Percentiles rank a stretch among this genome's conserved stretches.
phyloP scores from a whole-genome alignment of 2,797 vertebrate species.

The Rousettus madagascariensis region DNA sequence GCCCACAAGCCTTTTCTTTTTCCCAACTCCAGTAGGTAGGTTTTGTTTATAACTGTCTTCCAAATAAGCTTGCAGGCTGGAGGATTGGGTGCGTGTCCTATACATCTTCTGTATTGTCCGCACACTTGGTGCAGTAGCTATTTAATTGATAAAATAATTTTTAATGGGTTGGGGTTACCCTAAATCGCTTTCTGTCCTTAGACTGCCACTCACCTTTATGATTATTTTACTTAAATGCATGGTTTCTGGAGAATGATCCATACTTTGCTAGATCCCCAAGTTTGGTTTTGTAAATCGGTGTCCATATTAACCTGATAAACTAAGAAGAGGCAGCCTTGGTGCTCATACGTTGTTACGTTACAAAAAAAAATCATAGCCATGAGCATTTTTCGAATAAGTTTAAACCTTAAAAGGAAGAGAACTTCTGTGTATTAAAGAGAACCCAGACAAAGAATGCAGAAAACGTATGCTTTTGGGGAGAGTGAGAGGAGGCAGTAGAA shows the following conservation, averaged over 20 bases:
- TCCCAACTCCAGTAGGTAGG: neutral
- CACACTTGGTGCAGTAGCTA: neutral
- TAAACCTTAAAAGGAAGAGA: slow-evolving; percentile 4
- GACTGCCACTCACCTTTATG: neutral
- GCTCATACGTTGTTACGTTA: neutral
- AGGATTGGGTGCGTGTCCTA: neutral
- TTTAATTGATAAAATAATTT: neutral
- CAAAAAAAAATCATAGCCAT: neutral
- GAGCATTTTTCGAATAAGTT: neutral
- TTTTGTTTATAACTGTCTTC: neutral
- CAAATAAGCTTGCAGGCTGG: neutral
- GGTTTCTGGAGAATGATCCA: neutral
- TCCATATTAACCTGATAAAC: neutral
- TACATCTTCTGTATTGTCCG: neutral
- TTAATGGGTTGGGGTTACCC: neutral
- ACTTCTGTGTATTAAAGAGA: neutral
- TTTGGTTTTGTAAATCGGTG: neutral
- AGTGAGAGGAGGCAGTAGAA: slow-evolving; percentile 32
- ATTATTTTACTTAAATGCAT: neutral
- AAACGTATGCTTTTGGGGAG: slow-evolving; percentile 55
- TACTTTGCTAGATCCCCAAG: neutral
- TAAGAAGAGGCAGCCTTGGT: neutral
- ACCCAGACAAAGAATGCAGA: slow-evolving; percentile 48
- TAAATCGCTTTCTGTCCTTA: neutral
- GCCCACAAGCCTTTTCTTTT: neutral